Conservation (phyloP, 2,797 vertebrate species). For the Podarcis lilfordi region DNA sequence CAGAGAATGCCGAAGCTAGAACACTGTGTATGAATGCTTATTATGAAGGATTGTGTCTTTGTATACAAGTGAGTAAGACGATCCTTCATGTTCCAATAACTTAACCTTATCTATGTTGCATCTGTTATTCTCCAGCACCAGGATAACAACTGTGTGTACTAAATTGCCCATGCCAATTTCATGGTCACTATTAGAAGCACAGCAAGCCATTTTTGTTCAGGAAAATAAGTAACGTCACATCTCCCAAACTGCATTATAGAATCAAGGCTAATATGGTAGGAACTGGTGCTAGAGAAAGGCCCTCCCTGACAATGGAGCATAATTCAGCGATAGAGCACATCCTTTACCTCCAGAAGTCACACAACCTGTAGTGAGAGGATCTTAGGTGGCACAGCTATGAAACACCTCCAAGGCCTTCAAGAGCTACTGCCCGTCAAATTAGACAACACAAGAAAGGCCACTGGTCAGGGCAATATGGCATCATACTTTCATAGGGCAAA, state of each 20-base stretch:
- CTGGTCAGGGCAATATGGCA: not conserved
- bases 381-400: not conserved
- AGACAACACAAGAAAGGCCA: not conserved
- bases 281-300: not conserved
- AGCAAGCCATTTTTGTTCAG: not conserved
- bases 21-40: not conserved
- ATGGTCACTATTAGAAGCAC: not conserved
- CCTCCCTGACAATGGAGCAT: not conserved
- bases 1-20: not conserved
- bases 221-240: not conserved
- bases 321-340: not conserved
- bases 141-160: not conserved
- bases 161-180: not conserved
- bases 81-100: slow-evolving; percentile 12
- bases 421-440: not conserved
- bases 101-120: slow-evolving; percentile 18
- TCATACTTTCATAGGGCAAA: not conserved
- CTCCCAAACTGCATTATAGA: not conserved
- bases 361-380: no score
- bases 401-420: not conserved
- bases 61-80: slow-evolving; percentile 8
- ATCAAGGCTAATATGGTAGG: not conserved
- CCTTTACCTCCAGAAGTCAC: not conserved
- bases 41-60: not conserved
- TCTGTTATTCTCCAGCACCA: not conserved